Evolutionary conservation across 2,797 vertebrate genomes (phyloP), one percentile per base, ranked within the genome.

Genomic region (Etheostoma perlongum): DNA sequence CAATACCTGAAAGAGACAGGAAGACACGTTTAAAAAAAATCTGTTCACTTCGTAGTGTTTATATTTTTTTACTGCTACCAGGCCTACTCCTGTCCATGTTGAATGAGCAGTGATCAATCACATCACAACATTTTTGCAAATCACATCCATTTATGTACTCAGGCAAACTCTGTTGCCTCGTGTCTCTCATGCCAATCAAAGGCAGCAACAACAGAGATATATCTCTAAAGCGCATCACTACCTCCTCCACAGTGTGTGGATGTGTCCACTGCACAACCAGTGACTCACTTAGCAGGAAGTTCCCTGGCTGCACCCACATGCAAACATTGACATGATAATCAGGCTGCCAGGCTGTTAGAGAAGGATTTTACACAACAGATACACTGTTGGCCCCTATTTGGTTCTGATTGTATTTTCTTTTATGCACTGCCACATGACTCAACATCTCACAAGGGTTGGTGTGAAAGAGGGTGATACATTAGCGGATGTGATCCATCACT

Each of bases 1-100:
- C 95, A 42, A 99, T 96, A 82, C 96, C 97, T 99, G 93, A 36
- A 90, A 85, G 67, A 66, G 76, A 48, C 55, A 73, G 61, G 44
- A 72, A 53, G 4, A 53, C 0, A 2, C 12, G 4, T 80, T 87
- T 55, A 84, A 68, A 76, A 79, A 73, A 76, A 71, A 76, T 69
- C 14, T 36, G 47, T 68, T 74, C 27, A 57, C 27, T 3, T 18
- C 30, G 47, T 44, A 55, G 21, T 44, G 9, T n/a, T 70, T 6
- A 11, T 44, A 23, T 42, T 27, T 33, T 51, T 40, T 21, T 63
- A 5, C 25, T 2, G 69, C 67, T 33, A n/a, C 27, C 15, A 3
- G 53, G 75, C 48, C 69, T 25, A 62, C 36, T 48, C 18, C 19
- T 19, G 27, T 27, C 27, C 27, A 27, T 19, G 33, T 44, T 78